Evolutionary conservation across 2,888 invertebrate genomes (phyloP), one percentile per base, ranked within the genome.

Genomic region (Panzeria rudis): DNA sequence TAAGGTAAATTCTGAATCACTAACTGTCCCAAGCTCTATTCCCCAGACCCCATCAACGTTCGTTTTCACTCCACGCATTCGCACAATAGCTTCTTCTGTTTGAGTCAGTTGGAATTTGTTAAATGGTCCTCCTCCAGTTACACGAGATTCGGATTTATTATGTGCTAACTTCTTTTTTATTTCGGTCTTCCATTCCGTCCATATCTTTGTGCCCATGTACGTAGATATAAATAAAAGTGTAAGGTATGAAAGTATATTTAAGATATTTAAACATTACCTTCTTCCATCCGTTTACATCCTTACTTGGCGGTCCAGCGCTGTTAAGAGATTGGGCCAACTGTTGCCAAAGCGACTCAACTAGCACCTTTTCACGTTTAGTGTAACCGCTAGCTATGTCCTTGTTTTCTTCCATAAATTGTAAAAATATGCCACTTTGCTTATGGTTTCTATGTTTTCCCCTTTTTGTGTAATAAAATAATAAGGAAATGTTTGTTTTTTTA

Each of bases 101-200:
- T 25, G 56, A 11, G 29, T 56, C 29, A 29, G 56, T 56, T 56
- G 56, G n/a, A 56, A 32, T 56, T 56, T 56, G n/a, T 25, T 56
- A 56, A 56, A 56, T 4, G 56, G n/a, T 56, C 32, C 56, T 56
- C 56, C 56, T 56, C 32, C 32, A 56, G 25, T 56, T 25, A 29
- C 56, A 32, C 32, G 56, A 56, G 56, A 56, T 56, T 56, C 32
- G 29, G 56, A 56, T 56, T 56, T 56, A 25, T 56, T 56, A 56
- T 56, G 56, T 5, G 56, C 29, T 56, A 56, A 56, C 17, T 56
- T 56, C 7, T 56, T 56, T 32, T 32, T 56, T 56, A 56, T 56
- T 56, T 25, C 32, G 15, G 13, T 56, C 15, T 56, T 25, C 32
- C 25, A 11, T 15, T 56, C 15, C 32, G 56, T 56, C 25, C 56